A percentile compares a stretch with the other conserved stretches of the same genome.
These are phyloP conservation scores for Drosophila phalerata DNA, from an alignment of 2,888 invertebrate genomes.

Conservation along the genomic window DNA sequence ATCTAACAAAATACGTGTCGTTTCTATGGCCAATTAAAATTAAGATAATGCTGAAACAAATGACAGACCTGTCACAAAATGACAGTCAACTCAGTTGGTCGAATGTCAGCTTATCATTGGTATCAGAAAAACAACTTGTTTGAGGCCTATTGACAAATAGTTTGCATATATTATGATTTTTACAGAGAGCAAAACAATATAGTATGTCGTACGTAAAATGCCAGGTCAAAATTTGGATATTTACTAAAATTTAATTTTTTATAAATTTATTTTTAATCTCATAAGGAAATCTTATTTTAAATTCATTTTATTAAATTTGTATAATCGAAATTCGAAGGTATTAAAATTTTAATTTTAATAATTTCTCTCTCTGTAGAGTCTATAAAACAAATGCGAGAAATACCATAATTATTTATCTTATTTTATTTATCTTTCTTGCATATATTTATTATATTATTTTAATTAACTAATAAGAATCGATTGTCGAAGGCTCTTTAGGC, in stretches of 20 bases:
- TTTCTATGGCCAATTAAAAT: conserved; percentile 64
- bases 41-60: conserved; percentile 68
- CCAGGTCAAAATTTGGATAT: not conserved
- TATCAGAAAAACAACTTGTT: conserved; percentile 4
- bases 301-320: too few species aligned
- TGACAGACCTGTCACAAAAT: conserved; percentile 58
- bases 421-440: too few species aligned
- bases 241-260: not conserved
- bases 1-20: conserved; percentile 38
- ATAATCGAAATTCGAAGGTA: too few species aligned
- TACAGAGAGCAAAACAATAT: not conserved
- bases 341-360: too few species aligned
- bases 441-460: too few species aligned
- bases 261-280: too few species aligned
- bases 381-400: not conserved
- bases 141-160: conserved; percentile 1
- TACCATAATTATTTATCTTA: not conserved
- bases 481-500: conserved; percentile 46
- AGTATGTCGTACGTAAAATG: too few species aligned
- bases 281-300: too few species aligned
- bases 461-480: conserved; percentile 7
- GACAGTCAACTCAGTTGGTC: conserved; percentile 32
- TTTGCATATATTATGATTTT: not conserved
- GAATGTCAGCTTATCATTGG: conserved; percentile 2
- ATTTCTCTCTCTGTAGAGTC: too few species aligned